These are phyloP conservation scores for Montipora capricornis DNA, from an alignment of 64 coral and sea anemone species.

Conservation along the genomic window DNA sequence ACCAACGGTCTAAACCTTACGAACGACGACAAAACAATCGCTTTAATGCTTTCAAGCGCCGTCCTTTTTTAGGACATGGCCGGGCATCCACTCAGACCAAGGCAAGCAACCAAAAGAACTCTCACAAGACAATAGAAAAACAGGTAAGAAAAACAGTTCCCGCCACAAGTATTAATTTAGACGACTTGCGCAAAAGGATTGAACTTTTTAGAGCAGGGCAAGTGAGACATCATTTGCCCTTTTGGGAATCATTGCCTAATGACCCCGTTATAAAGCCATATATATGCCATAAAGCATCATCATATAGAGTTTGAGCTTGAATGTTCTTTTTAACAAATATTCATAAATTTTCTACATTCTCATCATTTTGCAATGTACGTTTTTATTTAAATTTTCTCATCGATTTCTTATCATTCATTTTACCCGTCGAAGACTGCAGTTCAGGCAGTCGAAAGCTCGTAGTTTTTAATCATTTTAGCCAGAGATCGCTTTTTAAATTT, in stretches of 20 bases:
- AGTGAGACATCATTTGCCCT: conserved; percentile 38
- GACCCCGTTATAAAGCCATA: conserved; percentile 39
- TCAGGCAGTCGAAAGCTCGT: no score
- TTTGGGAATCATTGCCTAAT: conserved; percentile 58
- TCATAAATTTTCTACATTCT: no score
- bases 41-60: conserved; percentile 12
- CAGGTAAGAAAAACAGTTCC: conserved; percentile 6
- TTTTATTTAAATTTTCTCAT: no score
- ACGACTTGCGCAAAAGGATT: conserved; percentile 12
- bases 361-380: no score
- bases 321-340: no score
- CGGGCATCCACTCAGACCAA: conserved; percentile 31
- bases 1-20: conserved; percentile 13
- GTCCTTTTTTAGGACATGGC: conserved; percentile 59
- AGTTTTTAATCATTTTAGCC: no score
- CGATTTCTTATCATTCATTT: no score
- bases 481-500: no score
- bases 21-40: conserved; percentile 20
- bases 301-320: conserved; percentile 21
- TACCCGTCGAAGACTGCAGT: no score
- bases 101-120: conserved; percentile 31
- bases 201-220: conserved; percentile 37
- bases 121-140: conserved; percentile 21
- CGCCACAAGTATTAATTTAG: conserved; percentile 33
- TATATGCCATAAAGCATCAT: conserved; percentile 69